A percentile compares a stretch with the other conserved stretches of the same genome.
These are phyloP conservation scores for Halyomorpha halys DNA, from an alignment of 1,140 invertebrate species.

Conservation along the genomic window DNA sequence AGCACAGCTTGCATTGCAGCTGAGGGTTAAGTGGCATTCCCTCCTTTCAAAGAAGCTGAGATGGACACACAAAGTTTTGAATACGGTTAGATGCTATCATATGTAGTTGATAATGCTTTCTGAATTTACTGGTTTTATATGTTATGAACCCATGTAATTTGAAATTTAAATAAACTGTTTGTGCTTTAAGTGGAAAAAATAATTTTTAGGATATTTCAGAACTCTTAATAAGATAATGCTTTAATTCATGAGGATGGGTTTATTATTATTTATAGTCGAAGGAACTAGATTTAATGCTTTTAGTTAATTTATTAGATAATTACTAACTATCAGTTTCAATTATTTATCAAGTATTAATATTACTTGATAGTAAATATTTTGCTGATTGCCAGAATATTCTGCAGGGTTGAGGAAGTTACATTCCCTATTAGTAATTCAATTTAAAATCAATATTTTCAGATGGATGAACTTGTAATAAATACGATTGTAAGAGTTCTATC, in stretches of 20 bases:
- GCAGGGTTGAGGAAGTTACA: no score
- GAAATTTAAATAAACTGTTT: not conserved
- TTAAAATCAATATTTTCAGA: conserved; percentile 36
- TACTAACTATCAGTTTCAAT: no score
- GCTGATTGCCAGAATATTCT: no score
- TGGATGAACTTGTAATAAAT: conserved; percentile 61
- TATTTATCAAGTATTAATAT: no score
- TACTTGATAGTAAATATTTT: no score
- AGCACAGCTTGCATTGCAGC: conserved; percentile 53
- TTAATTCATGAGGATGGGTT: no score
- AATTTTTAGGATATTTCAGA: not conserved
- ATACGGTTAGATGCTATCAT: conserved; percentile 17
- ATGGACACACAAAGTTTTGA: conserved; percentile 48
- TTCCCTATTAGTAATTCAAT: conserved; percentile 2
- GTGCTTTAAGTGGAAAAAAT: not conserved
- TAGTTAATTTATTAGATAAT: no score
- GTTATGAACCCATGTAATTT: not conserved
- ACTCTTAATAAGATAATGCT: no score
- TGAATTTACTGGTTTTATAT: not conserved
- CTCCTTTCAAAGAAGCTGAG: conserved; percentile 61
- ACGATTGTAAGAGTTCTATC: conserved; percentile 56
- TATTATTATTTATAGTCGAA: no score
- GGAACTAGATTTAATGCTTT: no score
- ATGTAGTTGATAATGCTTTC: conserved; percentile 31
- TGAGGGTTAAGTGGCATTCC: conserved; percentile 68